These are phyloP conservation scores for Stomorhina lunata DNA, from an alignment of 2,888 invertebrate species.

Conservation along the genomic window DNA sequence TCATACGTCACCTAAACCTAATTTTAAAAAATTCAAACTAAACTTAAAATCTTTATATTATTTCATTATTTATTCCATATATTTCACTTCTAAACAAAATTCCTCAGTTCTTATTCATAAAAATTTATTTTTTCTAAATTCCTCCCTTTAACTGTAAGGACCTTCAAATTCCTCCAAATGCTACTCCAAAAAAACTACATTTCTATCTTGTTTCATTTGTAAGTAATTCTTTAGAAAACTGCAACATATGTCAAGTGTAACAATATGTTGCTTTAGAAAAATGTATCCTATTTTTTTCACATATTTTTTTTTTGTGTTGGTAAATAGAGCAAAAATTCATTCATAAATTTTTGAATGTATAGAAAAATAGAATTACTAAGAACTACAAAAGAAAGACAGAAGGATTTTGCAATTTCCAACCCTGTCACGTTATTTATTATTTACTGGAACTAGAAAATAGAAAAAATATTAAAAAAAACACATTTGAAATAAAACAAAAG, in stretches of 20 bases:
- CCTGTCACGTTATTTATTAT: slow-evolving; percentile 64
- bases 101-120: too few relatives aligned
- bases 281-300: background rate
- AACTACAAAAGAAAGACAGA: too few relatives aligned
- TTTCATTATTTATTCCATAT: too few relatives aligned
- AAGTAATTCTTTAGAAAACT: background rate
- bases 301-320: background rate
- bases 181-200: background rate
- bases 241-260: slow-evolving; percentile 53
- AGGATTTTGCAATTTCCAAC: background rate
- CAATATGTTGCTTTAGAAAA: slow-evolving; percentile 46
- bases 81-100: too few relatives aligned
- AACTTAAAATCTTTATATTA: too few relatives aligned
- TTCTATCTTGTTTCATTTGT: slow-evolving; percentile 1
- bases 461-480: background rate
- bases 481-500: slow-evolving; percentile 2
- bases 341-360: background rate
- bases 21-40: too few relatives aligned
- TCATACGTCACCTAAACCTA: too few relatives aligned
- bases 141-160: too few relatives aligned
- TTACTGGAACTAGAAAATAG: slow-evolving; percentile 45
- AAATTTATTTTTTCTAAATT: too few relatives aligned
- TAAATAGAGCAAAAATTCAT: background rate
- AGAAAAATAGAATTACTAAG: background rate
- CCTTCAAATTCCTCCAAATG: background rate